Evolutionary conservation across 2,888 invertebrate genomes (phyloP), one percentile per base, ranked within the genome.

Genomic region (Rhyacophila evoluta): DNA sequence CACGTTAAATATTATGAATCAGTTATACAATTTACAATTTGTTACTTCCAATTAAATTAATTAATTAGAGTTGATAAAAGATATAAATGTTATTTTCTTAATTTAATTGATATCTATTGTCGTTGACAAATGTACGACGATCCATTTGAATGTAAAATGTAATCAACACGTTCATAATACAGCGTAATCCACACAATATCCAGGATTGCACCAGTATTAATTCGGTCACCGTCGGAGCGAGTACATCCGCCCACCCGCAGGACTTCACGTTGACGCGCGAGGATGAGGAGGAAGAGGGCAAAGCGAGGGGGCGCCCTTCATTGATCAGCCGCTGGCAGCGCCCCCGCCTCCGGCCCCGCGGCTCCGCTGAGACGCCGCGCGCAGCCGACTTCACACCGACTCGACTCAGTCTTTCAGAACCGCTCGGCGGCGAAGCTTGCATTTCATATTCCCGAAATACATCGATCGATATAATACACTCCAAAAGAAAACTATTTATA

Each of bases 281-380:
- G 55, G 55, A 55, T 55, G 55, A 55, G 55, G 55, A 55, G 55
- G 55, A 55, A 19, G 19, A 10, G 19, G 15, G 55, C 55, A 55
- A 55, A 25, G 55, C 55, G 55, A 55, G 55, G 55, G 55, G 55
- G 55, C 55, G 55, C 55, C 55, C 55, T 55, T 55, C 55, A 55
- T 55, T 55, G 55, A 55, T 55, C 55, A 55, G 55, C 55, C 55
- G 55, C 55, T 19, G 55, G 55, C 55, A 19, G 55, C 19, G 55
- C 55, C 55, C 55, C 55, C 55, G 25, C 55, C 55, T 55, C 55
- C 55, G 55, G n/a, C 55, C 55, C 55, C 29, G 29, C 29, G 29
- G 2, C 29, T 4, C 55, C 55, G 55, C 55, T 19, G 19, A 55
- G 6, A 19, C 55, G 55, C 15, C 55, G 55, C 55, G 55, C 55